phyloP scores from a whole-genome alignment of 2,113 vertebrate species.

The Ploceus nigricollis region DNA sequence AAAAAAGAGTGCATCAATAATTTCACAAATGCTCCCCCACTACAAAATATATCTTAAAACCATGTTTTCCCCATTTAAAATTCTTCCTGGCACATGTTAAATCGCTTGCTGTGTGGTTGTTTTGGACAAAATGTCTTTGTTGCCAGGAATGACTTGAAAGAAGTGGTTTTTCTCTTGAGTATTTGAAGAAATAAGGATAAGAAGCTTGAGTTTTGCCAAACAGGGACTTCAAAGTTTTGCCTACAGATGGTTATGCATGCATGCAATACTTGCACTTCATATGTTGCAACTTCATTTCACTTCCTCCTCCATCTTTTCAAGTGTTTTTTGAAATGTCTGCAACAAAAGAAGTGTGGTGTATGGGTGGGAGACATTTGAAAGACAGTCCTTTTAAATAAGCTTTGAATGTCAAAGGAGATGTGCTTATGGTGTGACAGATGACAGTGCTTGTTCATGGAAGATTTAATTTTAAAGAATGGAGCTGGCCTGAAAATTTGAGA shows the following conservation, averaged over 20 bases:
- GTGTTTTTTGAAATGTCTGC: not conserved
- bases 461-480: not conserved
- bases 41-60: not conserved
- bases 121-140: not conserved
- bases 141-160: slow-evolving; percentile 8
- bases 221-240: not conserved
- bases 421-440: not conserved
- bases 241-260: not conserved
- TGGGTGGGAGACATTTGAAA: not conserved
- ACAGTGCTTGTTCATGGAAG: not conserved
- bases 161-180: not conserved
- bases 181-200: not conserved
- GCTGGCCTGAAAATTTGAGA: not conserved
- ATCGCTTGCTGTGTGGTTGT: not conserved
- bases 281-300: not conserved
- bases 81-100: not conserved
- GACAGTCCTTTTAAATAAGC: not conserved
- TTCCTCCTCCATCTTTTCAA: not conserved
- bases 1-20: not conserved
- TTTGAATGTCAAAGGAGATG: not conserved
- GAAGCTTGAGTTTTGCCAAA: not conserved
- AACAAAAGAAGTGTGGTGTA: not conserved
- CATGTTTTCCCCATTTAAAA: not conserved
- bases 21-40: not conserved
- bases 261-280: not conserved